phyloP scores from a whole-genome alignment of 2,888 invertebrate species.

The Spilosoma lubricipeda region DNA sequence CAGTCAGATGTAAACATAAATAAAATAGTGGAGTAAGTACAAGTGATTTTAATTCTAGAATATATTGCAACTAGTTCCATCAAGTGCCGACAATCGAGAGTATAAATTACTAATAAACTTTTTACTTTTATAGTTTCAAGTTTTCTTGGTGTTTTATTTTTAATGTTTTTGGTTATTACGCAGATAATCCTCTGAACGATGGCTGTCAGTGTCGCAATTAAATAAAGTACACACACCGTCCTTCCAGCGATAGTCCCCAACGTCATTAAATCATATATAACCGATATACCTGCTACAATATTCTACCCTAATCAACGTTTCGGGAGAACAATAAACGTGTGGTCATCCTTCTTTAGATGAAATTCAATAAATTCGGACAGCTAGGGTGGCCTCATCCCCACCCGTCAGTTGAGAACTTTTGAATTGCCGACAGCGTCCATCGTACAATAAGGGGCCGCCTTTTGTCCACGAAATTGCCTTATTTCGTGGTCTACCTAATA shows the following conservation, averaged over 20 bases:
- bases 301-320: conserved; percentile 73
- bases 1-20: too few species aligned
- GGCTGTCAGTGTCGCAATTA: conserved; percentile 49
- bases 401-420: conserved; percentile 80
- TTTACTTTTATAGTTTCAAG: neutral
- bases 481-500: conserved; percentile 80
- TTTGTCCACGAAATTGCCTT: conserved; percentile 84
- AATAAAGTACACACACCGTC: conserved; percentile 36
- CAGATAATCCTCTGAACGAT: neutral
- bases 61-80: too few species aligned
- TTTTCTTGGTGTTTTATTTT: too few species aligned
- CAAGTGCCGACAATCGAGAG: too few species aligned
- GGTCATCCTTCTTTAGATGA: conserved; percentile 75
- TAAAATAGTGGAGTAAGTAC: too few species aligned
- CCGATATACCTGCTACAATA: conserved; percentile 64
- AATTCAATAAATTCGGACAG: conserved; percentile 82
- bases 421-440: conserved; percentile 75
- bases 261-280: conserved; percentile 63
- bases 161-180: neutral
- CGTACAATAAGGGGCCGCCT: conserved; percentile 69
- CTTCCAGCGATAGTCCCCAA: conserved; percentile 25
- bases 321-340: conserved; percentile 78
- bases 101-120: neutral
- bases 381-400: conserved; percentile 62
- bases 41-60: too few species aligned